Percentiles rank a stretch among this genome's conserved stretches.
phyloP scores from a whole-genome alignment of 1,140 invertebrate genomes.

The Lepidurus couesii region DNA sequence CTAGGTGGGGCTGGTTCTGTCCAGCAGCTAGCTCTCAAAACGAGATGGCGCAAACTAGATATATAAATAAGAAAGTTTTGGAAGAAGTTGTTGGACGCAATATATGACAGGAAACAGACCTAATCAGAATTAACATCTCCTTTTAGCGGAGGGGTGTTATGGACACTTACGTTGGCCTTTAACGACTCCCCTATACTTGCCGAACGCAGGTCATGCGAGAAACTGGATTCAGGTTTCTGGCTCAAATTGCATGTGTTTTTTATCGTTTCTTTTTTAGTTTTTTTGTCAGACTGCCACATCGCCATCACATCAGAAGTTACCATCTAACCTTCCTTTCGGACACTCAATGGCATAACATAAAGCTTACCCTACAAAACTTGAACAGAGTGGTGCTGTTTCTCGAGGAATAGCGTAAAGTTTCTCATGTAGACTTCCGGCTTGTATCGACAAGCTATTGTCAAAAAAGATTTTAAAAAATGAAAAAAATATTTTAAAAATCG shows the following conservation, averaged over 20 bases:
- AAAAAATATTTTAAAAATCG: background rate
- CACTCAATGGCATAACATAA: background rate
- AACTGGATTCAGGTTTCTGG: background rate
- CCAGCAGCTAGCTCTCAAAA: background rate
- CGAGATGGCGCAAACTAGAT: background rate
- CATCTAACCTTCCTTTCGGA: background rate
- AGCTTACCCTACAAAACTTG: background rate
- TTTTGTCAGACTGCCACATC: background rate
- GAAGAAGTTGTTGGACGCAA: background rate
- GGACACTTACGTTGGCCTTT: background rate
- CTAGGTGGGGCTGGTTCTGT: background rate
- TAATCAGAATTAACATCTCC: conserved; percentile 19
- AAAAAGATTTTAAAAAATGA: too few relatives aligned
- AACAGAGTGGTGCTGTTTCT: conserved; percentile 1
- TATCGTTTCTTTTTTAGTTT: background rate
- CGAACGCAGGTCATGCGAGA: background rate
- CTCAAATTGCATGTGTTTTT: background rate
- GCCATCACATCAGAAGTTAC: background rate
- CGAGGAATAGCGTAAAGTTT: background rate
- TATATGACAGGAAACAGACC: conserved; percentile 8
- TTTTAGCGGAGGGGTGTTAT: conserved; percentile 15
- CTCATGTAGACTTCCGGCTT: background rate
- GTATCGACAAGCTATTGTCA: background rate
- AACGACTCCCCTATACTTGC: background rate
- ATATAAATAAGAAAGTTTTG: background rate